Conservation (phyloP, 2,888 invertebrate genomes). For the Trichopoda pennipes region DNA sequence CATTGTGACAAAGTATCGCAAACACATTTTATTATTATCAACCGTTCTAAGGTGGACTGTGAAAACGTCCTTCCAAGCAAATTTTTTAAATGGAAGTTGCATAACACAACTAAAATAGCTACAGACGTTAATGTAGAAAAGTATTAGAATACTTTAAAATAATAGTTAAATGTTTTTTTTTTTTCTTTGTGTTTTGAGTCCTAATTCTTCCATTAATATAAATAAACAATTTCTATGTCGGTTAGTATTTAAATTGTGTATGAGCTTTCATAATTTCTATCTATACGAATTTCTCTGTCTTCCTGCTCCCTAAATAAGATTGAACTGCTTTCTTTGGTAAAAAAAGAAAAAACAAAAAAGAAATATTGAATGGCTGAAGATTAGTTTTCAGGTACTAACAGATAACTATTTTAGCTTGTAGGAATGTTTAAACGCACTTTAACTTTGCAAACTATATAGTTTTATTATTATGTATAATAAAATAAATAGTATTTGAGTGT, state of each 20-base stretch:
- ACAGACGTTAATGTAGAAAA: too few species aligned
- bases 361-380: not conserved
- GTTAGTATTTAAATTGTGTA: constrained; percentile 1
- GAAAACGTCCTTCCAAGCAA: too few species aligned
- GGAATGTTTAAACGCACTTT: constrained; percentile 33
- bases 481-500: constrained; percentile 35
- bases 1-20: too few species aligned
- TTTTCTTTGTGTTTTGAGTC: not conserved
- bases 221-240: not conserved
- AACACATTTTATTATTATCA: too few species aligned
- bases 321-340: constrained; percentile 16
- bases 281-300: constrained; percentile 34
- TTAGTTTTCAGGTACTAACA: constrained; percentile 18
- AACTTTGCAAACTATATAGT: constrained; percentile 35
- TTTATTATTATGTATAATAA: constrained; percentile 29
- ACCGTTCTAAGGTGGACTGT: too few species aligned
- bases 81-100: not conserved
- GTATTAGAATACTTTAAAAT: not conserved
- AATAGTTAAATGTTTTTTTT: not conserved
- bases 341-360: not conserved
- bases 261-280: not conserved
- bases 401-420: constrained; percentile 10
- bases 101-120: not conserved
- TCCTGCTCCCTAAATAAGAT: constrained; percentile 36
- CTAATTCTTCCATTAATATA: not conserved